phyloP scores from a whole-genome alignment of 1,140 invertebrate species.

The Nixonia krombeini region DNA sequence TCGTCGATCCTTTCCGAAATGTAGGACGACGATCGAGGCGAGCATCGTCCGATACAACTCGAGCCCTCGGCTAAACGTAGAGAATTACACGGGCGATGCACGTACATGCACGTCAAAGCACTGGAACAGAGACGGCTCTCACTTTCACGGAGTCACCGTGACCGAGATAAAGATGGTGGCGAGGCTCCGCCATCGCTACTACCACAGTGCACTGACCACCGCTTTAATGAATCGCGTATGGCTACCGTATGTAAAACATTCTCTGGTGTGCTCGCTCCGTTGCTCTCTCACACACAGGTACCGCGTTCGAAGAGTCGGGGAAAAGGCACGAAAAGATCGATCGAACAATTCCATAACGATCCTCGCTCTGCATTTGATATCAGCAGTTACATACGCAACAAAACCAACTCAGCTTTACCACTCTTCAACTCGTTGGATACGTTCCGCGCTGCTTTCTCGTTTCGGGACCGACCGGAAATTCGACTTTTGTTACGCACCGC shows the following conservation, averaged over 20 bases:
- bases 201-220: slow-evolving; percentile 39
- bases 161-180: slow-evolving; percentile 67
- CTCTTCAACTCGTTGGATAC: background rate
- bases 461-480: no score
- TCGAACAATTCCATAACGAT: slow-evolving; percentile 58
- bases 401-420: background rate
- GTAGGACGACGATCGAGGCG: slow-evolving; percentile 41
- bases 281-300: slow-evolving; percentile 8
- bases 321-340: slow-evolving; percentile 53
- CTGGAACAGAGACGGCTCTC: slow-evolving; percentile 60
- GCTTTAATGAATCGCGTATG: slow-evolving; percentile 48
- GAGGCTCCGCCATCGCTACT: slow-evolving; percentile 8
- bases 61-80: slow-evolving; percentile 18
- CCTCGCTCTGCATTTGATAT: no score
- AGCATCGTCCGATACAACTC: slow-evolving; percentile 33
- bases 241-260: slow-evolving; percentile 45
- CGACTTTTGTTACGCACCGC: no score
- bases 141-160: slow-evolving; percentile 71
- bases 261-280: background rate
- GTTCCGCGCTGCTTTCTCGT: no score
- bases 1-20: slow-evolving; percentile 19
- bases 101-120: slow-evolving; percentile 45
- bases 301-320: background rate
- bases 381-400: slow-evolving; percentile 8
- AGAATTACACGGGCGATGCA: slow-evolving; percentile 24